Conservation (phyloP, 2,113 vertebrate genomes). For the Eurypyga helias region DNA sequence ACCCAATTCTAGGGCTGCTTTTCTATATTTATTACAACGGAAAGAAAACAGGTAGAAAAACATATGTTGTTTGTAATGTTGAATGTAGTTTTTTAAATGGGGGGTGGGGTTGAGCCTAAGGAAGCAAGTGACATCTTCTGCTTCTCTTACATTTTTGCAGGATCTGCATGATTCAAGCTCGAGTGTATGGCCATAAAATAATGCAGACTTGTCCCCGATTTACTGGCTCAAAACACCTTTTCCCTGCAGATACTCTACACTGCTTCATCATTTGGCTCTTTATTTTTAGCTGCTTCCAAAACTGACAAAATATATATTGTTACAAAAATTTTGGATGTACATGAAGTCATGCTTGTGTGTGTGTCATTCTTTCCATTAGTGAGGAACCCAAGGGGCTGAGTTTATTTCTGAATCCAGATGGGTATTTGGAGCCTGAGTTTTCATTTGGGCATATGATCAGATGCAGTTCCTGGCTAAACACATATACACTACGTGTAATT, state of each 20-base stretch:
- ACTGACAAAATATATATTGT: neutral
- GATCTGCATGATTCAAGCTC: neutral
- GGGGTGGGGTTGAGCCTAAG: neutral
- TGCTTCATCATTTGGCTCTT: neutral
- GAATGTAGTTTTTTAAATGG: neutral
- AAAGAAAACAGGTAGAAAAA: neutral
- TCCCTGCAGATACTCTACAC: neutral
- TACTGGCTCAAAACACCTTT: neutral
- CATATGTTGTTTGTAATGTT: neutral
- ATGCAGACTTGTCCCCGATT: neutral
- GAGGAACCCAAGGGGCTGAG: neutral
- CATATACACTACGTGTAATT: neutral
- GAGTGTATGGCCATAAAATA: neutral
- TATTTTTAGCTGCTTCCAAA: constrained; percentile 36
- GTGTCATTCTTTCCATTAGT: constrained; percentile 48
- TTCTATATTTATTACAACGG: neutral
- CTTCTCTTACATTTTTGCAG: neutral
- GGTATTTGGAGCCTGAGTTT: neutral
- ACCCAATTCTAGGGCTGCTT: neutral
- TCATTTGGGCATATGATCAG: neutral
- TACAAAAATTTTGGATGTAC: neutral
- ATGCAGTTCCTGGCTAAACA: neutral
- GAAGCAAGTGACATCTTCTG: neutral
- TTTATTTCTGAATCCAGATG: neutral
- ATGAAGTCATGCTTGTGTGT: neutral